phyloP scores from a whole-genome alignment of 2,797 vertebrate species.

The Peromyscus eremicus region DNA sequence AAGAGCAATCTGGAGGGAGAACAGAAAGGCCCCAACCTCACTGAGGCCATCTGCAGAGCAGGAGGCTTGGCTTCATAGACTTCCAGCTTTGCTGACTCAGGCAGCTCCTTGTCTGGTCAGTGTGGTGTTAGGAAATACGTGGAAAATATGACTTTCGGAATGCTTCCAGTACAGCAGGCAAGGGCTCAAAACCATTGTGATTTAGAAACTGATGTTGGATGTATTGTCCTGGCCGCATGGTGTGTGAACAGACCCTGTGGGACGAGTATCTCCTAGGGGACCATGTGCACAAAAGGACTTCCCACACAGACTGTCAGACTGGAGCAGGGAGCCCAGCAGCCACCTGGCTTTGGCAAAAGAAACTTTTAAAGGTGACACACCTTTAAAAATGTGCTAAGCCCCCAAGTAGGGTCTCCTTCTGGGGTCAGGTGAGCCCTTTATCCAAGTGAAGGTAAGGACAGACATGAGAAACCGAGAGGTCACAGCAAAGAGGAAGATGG shows the following conservation, averaged over 20 bases:
- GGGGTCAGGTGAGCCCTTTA: not conserved
- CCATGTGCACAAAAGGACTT: not conserved
- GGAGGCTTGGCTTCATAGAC: not conserved
- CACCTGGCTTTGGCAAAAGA: not conserved
- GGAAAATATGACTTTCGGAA: not conserved
- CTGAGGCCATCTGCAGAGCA: not conserved
- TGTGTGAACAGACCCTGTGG: not conserved
- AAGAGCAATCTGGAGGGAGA: not conserved
- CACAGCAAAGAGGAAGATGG: not conserved
- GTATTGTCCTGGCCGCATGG: not conserved
- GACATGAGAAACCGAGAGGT: slow-evolving; percentile 14
- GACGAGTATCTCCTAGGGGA: not conserved
- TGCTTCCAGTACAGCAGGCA: not conserved
- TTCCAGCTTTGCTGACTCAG: not conserved
- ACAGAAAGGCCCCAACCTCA: not conserved
- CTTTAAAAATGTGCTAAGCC: not conserved
- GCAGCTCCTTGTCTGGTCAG: not conserved
- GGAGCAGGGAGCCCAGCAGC: not conserved
- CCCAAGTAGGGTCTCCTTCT: not conserved
- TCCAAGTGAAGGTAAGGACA: not conserved
- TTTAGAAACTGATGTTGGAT: not conserved
- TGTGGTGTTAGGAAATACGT: not conserved
- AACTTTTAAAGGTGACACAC: not conserved
- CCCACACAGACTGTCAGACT: not conserved
- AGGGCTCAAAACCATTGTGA: not conserved